Evolutionary conservation across 1,140 invertebrate genomes (phyloP).

Genomic region (Phortica variegata): DNA sequence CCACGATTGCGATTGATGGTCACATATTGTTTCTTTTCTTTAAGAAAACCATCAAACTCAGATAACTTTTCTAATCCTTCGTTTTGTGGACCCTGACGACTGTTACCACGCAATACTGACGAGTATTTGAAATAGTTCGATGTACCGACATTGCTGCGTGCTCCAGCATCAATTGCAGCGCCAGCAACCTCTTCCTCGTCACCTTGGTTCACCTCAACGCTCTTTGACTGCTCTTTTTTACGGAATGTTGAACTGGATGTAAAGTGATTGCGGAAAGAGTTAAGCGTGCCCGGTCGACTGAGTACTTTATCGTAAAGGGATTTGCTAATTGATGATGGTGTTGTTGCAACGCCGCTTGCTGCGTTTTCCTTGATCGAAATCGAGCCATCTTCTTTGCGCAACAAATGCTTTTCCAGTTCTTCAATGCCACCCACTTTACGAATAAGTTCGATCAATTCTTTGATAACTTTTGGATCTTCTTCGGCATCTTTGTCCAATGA

Average conservation of each 20-base stretch:
- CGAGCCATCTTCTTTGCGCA: conserved; percentile 59
- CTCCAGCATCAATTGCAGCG: background rate
- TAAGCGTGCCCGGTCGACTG: conserved; percentile 55
- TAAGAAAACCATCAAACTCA: conserved; percentile 60
- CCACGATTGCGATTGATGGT: conserved; percentile 60
- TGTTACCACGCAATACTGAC: conserved; percentile 59
- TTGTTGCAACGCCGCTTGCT: conserved; percentile 27
- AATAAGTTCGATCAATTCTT: conserved; percentile 79
- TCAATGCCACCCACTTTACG: conserved; percentile 83
- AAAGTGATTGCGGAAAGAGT: conserved; percentile 38
- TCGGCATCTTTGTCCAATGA: conserved; percentile 58
- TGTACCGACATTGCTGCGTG: conserved; percentile 1
- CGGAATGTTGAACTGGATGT: conserved; percentile 8
- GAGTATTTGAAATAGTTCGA: conserved; percentile 47
- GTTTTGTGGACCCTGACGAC: conserved; percentile 70
- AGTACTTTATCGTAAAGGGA: conserved; percentile 73
- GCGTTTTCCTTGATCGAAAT: conserved; percentile 37
- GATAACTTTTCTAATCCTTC: conserved; percentile 64
- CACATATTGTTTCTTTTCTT: conserved; percentile 58
- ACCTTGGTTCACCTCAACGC: conserved; percentile 3
- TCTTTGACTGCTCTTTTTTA: conserved; percentile 3
- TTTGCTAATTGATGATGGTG: conserved; percentile 65
- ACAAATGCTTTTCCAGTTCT: conserved; percentile 76
- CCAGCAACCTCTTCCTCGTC: background rate
- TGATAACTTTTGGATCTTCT: conserved; percentile 81